Base-by-base conservation (phyloP, 2,113 vertebrate species). In the Pachycephala philippinensis region DNA sequence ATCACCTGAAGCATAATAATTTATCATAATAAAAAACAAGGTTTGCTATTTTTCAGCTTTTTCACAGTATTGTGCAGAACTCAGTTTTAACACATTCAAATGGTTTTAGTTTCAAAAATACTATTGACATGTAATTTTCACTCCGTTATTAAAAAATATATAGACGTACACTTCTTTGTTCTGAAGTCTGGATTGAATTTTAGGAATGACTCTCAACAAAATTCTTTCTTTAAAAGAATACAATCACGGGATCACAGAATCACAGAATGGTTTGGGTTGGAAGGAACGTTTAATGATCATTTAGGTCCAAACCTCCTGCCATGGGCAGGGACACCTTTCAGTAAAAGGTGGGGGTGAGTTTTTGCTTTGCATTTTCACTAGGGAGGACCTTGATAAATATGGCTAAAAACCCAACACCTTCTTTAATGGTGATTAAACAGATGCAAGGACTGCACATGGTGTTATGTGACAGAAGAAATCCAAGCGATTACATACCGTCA, bases 91-190 rank as follows among this genome's bases (percentile, higher is more conserved):
- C 15, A 7, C 10, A 53, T 49, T 56, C 24, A 56, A 33, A 64
- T 15, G 5, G 3, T 40, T 92, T 40, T 44, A 40, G 30, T 6
- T 30, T 69, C 49, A 52, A 72, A 76, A 75, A 75, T 63, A 37
- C 6, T 19, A 42, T 8, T 27, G 40, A 31, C 13, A 7, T 0
- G 1, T 20, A 30, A 20, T 59, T 75, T 39, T 40, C 16, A 52
- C 30, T 84, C 33, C 21, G 9, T 40, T 74, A 12, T 27, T 54
- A 59, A 45, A 26, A 74, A 70, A 44, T 30, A 24, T 2, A 47
- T 1, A 65, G 18, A 26, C 23, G 47, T 4, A 13, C 2, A 33
- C 7, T 28, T 76, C 57, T 66, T 54, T 8, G 27, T 17, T 45
- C 22, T 42, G 30, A 77, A 37, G 24, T 65, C 30, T 17, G n/a